Percentiles rank a stretch among this genome's conserved stretches.
Evolutionary conservation across 1,140 invertebrate species (phyloP).

Genomic region (Cylas formicarius): DNA sequence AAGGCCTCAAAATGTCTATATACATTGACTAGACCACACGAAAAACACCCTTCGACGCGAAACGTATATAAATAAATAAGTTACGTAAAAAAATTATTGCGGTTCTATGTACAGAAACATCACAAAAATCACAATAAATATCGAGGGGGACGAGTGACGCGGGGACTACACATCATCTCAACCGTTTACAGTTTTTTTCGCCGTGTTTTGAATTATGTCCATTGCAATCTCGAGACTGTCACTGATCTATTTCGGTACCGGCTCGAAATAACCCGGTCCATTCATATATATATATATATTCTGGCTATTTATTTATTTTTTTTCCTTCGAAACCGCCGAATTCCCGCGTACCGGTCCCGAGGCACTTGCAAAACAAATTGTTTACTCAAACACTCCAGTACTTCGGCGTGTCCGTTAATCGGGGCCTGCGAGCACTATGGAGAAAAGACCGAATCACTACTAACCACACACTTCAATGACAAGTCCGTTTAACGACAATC

Average conservation of each 20-base stretch:
- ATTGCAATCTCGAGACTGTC: slow-evolving; percentile 12
- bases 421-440: no score
- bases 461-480: no score
- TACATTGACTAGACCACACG: slow-evolving; percentile 41
- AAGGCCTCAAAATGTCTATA: slow-evolving; percentile 39
- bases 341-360: no score
- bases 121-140: slow-evolving; percentile 5
- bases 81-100: slow-evolving; percentile 8
- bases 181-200: slow-evolving; percentile 11
- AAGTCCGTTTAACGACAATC: no score
- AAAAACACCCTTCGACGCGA: slow-evolving; percentile 5
- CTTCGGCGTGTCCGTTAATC: no score
- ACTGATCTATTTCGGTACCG: slow-evolving; percentile 17
- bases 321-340: no score
- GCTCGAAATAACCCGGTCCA: slow-evolving; percentile 2
- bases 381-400: no score
- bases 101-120: slow-evolving; percentile 20
- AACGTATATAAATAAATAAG: slow-evolving; percentile 11
- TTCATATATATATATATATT: slow-evolving; percentile 4
- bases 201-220: slow-evolving; percentile 8
- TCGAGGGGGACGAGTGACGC: neutral
- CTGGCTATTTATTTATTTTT: no score
- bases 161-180: neutral
- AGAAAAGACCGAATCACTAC: no score
- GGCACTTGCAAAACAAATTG: no score